Conservation (phyloP, 2,888 invertebrate species). For the Agrenia bidenticulata region DNA sequence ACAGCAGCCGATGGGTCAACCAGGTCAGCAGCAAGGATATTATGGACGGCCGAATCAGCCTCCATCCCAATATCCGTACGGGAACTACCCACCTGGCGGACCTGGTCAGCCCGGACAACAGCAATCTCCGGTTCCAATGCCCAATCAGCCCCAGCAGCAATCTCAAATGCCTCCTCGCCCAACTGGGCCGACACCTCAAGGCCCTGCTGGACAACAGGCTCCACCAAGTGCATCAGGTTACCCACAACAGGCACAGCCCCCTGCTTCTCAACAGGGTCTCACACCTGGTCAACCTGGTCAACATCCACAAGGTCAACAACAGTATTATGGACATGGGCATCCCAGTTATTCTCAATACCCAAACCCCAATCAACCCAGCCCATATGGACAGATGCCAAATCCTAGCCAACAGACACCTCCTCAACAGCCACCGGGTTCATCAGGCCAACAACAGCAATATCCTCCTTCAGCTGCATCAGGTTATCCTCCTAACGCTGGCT, state of each 20-base stretch:
- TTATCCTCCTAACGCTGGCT: conserved; percentile 46
- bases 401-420: conserved; percentile 36
- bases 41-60: conserved; percentile 45
- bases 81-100: conserved; percentile 40
- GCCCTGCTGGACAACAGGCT: conserved; percentile 55
- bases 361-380: conserved; percentile 47
- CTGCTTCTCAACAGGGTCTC: conserved; percentile 59
- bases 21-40: conserved; percentile 44
- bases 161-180: conserved; percentile 34
- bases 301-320: conserved; percentile 57
- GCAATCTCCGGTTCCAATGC: conserved; percentile 44
- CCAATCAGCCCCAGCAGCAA: conserved; percentile 59
- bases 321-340: conserved; percentile 47
- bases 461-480: conserved; percentile 45
- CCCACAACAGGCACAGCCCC: conserved; percentile 30
- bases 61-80: conserved; percentile 44
- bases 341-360: conserved; percentile 48
- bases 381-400: conserved; percentile 49
- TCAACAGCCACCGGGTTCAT: conserved; percentile 31
- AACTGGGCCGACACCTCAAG: conserved; percentile 54
- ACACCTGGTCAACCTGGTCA: conserved; percentile 65
- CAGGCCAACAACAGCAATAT: conserved; percentile 40
- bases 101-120: conserved; percentile 38
- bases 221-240: conserved; percentile 49
- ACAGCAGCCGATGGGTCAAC: conserved; percentile 42